Evolutionary conservation across 1,140 invertebrate species (phyloP).

Genomic region (Caenorhabditis tropicalis): DNA sequence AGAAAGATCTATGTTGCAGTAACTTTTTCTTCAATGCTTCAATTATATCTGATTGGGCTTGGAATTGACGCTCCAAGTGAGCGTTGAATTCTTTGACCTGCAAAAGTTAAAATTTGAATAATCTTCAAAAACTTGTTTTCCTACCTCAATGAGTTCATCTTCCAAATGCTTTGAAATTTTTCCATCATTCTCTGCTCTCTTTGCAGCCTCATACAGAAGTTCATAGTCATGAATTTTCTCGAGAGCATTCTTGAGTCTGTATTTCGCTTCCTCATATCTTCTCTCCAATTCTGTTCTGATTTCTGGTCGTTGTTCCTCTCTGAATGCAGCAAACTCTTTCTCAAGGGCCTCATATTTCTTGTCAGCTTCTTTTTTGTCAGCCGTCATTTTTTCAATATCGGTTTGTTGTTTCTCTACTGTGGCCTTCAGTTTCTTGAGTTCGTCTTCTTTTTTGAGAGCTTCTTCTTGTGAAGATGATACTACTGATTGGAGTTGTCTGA

Average conservation of each 20-base stretch:
- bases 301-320: conserved; percentile 45
- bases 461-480: conserved; percentile 39
- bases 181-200: conserved; percentile 34
- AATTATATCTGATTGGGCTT: conserved; percentile 68
- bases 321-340: conserved; percentile 51
- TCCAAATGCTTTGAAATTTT: conserved; percentile 49
- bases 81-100: conserved; percentile 64
- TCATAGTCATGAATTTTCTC: conserved; percentile 55
- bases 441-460: conserved; percentile 26
- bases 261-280: conserved; percentile 61
- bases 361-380: conserved; percentile 43
- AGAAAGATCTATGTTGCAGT: conserved; percentile 36
- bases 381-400: conserved; percentile 14
- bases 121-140: neutral
- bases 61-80: conserved; percentile 66
- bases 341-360: conserved; percentile 49
- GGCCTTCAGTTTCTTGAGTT: conserved; percentile 19
- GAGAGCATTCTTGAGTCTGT: conserved; percentile 58
- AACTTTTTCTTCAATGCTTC: conserved; percentile 62
- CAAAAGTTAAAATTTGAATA: neutral
- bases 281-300: conserved; percentile 61
- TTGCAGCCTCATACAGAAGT: conserved; percentile 47
- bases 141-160: conserved; percentile 52
- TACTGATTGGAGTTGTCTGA: conserved; percentile 5
- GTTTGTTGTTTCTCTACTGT: neutral